A percentile compares a stretch with the other conserved stretches of the same genome.
Conservation (phyloP, 2,113 vertebrate species). For the Corvus moneduloides region DNA sequence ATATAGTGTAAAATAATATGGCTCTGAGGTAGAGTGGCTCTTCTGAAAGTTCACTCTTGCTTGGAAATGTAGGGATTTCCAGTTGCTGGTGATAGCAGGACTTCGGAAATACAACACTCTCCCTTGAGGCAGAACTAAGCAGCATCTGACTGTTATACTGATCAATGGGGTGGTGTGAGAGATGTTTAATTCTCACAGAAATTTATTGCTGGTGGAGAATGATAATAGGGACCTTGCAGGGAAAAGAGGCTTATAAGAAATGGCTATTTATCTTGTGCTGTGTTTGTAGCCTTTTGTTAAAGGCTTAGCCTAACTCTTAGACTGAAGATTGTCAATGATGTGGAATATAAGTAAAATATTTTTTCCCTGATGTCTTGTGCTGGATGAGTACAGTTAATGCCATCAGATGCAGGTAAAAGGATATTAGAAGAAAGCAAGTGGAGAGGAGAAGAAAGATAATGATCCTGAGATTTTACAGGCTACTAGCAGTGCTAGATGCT, state of each 20-base stretch:
- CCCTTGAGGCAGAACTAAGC: background rate
- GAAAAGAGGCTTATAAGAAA: background rate
- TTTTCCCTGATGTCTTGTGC: background rate
- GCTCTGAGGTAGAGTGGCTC: background rate
- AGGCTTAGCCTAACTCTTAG: background rate
- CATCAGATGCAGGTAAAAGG: background rate
- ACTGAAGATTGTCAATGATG: background rate
- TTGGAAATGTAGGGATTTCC: background rate
- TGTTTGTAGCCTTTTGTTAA: background rate
- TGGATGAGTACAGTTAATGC: background rate
- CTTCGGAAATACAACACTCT: background rate
- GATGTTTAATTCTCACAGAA: conserved; percentile 16
- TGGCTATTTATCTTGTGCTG: background rate
- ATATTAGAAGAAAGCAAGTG: background rate
- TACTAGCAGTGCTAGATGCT: background rate
- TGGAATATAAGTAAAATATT: background rate
- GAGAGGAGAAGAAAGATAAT: background rate
- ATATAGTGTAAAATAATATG: background rate
- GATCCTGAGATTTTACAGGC: background rate
- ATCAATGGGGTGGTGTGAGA: background rate
- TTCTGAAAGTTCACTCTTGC: background rate
- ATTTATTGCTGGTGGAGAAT: conserved; percentile 14
- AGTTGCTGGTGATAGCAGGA: background rate
- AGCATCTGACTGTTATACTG: background rate
- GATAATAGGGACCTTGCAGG: background rate